Conservation (phyloP, 2,888 invertebrate genomes). For the Drosophila subsilvestris region DNA sequence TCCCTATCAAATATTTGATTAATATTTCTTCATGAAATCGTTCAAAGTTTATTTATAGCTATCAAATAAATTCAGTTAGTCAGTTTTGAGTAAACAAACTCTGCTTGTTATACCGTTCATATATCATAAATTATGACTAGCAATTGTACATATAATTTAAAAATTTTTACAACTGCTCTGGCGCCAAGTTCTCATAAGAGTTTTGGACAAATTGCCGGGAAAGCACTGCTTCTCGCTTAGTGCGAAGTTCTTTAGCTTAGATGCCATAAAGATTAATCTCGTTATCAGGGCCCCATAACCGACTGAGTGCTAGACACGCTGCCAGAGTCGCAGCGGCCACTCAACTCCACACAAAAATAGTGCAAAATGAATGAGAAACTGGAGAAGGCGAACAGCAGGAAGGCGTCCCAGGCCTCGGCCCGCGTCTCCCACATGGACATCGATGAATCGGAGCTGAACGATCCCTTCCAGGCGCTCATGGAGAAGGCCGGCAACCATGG, state of each 20-base stretch:
- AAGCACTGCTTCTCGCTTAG: constrained; percentile 5
- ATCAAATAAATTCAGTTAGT: constrained; percentile 3
- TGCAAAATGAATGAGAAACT: constrained; percentile 58
- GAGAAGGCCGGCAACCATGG: constrained; percentile 85
- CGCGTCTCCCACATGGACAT: constrained; percentile 57
- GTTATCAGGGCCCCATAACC: constrained; percentile 23
- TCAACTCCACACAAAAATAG: constrained; percentile 1
- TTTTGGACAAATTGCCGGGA: constrained; percentile 9
- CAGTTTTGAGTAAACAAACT: constrained; percentile 2
- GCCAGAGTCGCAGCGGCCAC: constrained; percentile 17
- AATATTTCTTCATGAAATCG: background rate
- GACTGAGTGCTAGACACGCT: constrained; percentile 11
- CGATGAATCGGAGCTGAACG: constrained; percentile 71
- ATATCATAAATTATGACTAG: constrained; percentile 4
- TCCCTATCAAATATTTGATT: background rate
- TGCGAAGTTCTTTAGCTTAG: constrained; percentile 9
- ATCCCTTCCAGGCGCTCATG: constrained; percentile 85
- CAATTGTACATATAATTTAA: constrained; percentile 28
- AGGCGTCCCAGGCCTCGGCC: constrained; percentile 51
- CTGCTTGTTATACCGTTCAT: background rate
- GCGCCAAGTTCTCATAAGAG: constrained; percentile 13
- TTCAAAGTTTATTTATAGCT: background rate
- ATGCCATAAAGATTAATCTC: constrained; percentile 46
- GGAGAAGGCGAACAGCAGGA: constrained; percentile 49
- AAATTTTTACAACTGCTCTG: constrained; percentile 27